Conservation (phyloP, 2,797 vertebrate species). For the Oophaga sylvatica region DNA sequence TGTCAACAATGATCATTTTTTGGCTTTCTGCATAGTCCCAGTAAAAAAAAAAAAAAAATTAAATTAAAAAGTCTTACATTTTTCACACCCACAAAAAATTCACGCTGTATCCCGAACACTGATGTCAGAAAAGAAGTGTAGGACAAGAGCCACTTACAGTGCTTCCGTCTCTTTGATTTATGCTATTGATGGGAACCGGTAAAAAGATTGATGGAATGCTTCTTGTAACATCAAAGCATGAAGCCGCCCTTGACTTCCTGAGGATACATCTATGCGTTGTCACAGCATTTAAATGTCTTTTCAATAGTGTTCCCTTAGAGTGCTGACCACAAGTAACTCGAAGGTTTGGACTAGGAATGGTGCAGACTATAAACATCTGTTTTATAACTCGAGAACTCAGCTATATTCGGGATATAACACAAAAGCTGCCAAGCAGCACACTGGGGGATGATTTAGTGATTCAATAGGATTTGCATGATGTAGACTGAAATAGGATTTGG, state of each 20-base stretch:
- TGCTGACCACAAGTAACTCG: not conserved
- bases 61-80: not conserved
- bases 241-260: conserved; percentile 31
- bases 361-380: conserved; percentile 16
- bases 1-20: too few species aligned
- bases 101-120: not conserved
- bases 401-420: conserved; percentile 11
- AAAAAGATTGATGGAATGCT: conserved; percentile 20
- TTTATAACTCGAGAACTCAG: not conserved
- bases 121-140: not conserved
- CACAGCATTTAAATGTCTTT: conserved; percentile 21
- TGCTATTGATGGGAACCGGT: not conserved
- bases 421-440: conserved; percentile 18
- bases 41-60: too few species aligned
- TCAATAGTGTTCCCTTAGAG: conserved; percentile 30
- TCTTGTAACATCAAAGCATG: conserved; percentile 15
- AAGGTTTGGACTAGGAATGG: not conserved
- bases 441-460: conserved; percentile 11
- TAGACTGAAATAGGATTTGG: conserved; percentile 35
- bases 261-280: conserved; percentile 30
- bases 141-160: not conserved
- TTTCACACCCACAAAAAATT: not conserved
- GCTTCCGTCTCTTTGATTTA: conserved; percentile 25
- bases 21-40: too few species aligned
- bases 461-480: conserved; percentile 28